phyloP scores from a whole-genome alignment of 1,140 invertebrate genomes.

The Drosophila novamexicana region DNA sequence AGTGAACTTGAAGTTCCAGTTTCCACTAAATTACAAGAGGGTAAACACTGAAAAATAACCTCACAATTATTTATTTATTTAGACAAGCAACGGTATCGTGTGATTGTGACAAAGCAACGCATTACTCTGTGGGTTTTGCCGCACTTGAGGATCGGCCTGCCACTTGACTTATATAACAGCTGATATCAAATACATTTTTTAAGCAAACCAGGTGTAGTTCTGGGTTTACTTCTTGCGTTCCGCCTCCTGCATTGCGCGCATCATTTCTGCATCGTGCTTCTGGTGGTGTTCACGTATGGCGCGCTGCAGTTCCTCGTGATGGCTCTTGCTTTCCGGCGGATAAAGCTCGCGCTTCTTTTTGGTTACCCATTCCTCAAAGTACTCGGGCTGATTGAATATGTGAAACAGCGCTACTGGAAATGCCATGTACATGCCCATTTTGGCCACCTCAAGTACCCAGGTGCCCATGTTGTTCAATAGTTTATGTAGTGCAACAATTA shows the following conservation, averaged over 20 bases:
- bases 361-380: constrained; percentile 92
- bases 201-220: background rate
- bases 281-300: constrained; percentile 86
- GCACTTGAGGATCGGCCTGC: constrained; percentile 1
- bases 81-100: background rate
- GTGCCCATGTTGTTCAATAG: constrained; percentile 86
- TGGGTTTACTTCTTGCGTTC: constrained; percentile 65
- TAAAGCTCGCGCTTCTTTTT: constrained; percentile 88
- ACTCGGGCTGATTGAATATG: constrained; percentile 92
- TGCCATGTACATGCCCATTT: constrained; percentile 93
- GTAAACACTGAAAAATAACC: constrained; percentile 22
- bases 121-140: constrained; percentile 21
- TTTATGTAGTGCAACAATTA: background rate
- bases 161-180: constrained; percentile 63
- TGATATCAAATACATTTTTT: constrained; percentile 24
- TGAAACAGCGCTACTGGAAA: constrained; percentile 94
- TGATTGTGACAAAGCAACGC: constrained; percentile 21
- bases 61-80: constrained; percentile 25
- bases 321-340: constrained; percentile 88
- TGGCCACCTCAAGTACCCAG: constrained; percentile 92
- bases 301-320: constrained; percentile 86
- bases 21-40: constrained; percentile 14
- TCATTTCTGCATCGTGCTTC: constrained; percentile 84
- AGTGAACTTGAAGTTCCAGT: constrained; percentile 8
- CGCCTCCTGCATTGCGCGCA: constrained; percentile 84